Percentiles rank a stretch among this genome's conserved stretches.
These are phyloP conservation scores for Thunnus thynnus DNA, from an alignment of 2,113 vertebrate species.

Conservation along the genomic window DNA sequence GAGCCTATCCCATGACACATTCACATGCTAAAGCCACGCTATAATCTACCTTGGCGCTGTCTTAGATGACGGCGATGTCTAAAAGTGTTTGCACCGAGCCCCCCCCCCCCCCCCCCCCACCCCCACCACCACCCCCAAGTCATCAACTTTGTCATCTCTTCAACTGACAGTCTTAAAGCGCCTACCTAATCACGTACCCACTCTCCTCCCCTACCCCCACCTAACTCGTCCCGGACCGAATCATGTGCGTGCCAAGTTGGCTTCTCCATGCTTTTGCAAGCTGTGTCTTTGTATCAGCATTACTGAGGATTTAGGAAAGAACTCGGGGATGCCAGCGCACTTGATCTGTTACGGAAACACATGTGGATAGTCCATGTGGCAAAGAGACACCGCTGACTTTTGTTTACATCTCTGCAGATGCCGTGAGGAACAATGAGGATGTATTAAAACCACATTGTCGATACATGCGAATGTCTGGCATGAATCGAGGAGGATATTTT, in stretches of 20 bases:
- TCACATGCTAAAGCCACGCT: conserved; percentile 49
- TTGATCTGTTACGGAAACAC: conserved; percentile 72
- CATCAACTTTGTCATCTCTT: conserved; percentile 41
- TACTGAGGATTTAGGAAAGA: conserved; percentile 62
- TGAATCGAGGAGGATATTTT: conserved; percentile 71
- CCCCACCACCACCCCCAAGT: background rate
- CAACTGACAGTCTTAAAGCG: conserved; percentile 42
- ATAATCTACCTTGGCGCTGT: conserved; percentile 67
- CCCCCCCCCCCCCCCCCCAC: too few species aligned
- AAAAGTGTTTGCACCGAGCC: conserved; percentile 1
- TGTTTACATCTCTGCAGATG: conserved; percentile 75
- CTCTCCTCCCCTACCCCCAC: background rate
- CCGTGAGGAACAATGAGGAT: conserved; percentile 66
- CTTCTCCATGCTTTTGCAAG: conserved; percentile 43
- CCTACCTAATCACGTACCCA: conserved; percentile 12
- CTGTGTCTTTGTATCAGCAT: conserved; percentile 57
- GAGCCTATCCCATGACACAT: conserved; percentile 57
- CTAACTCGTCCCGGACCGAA: conserved; percentile 24
- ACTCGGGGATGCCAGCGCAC: conserved; percentile 35
- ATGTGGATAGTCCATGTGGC: conserved; percentile 66
- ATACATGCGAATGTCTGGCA: conserved; percentile 70
- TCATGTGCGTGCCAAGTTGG: conserved; percentile 44
- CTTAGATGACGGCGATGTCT: conserved; percentile 42
- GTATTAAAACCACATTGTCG: conserved; percentile 77
- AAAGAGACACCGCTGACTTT: conserved; percentile 67